Evolutionary conservation across 2,888 invertebrate species (phyloP), one percentile per base, ranked within the genome.

Genomic region (Tiliacea citrago): DNA sequence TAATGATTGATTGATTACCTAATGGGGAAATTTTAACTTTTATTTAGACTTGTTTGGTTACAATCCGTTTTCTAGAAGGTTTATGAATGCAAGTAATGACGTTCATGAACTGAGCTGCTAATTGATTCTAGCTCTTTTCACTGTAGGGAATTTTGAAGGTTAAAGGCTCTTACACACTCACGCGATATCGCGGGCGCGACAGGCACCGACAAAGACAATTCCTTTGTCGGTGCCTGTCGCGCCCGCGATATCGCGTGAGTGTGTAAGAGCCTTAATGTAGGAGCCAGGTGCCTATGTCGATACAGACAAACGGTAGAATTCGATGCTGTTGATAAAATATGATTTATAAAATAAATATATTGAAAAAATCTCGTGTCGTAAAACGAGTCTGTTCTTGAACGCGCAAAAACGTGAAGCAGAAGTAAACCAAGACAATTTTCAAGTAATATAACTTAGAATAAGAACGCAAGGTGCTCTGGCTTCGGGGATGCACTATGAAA

Each of bases 361-460:
- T 29, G 1, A 55, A 55, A 53, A 24, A 55, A 16, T n/a, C 13
- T 55, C 55, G 24, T 24, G 13, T 24, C 7, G 2, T 24, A 16
- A 13, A 53, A n/a, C 6, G 53, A 24, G 12, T 24, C 53, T 53
- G n/a, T 53, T 53, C 12, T 53, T 53, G n/a, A 53, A 12, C n/a
- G n/a, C n/a, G 53, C 53, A 53, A 24, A 5, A 24, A 53, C 18
- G 24, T 51, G 29, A 55, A 68, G 47, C 39, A 72, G 21, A 49
- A 79, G 65, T 49, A 61, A 58, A 47, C 39, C 55, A 70, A 84
- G 71, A 73, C 68, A 51, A 81, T 71, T 60, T 68, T 77, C 63
- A 76, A 73, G 77, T 84, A 67, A 84, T 74, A 74, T 67, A 84
- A 83, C 68, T 81, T 77, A 16, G 68, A 84, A 81, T 77, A 81